phyloP scores from a whole-genome alignment of 2,888 invertebrate genomes.

The Euproctis similis region DNA sequence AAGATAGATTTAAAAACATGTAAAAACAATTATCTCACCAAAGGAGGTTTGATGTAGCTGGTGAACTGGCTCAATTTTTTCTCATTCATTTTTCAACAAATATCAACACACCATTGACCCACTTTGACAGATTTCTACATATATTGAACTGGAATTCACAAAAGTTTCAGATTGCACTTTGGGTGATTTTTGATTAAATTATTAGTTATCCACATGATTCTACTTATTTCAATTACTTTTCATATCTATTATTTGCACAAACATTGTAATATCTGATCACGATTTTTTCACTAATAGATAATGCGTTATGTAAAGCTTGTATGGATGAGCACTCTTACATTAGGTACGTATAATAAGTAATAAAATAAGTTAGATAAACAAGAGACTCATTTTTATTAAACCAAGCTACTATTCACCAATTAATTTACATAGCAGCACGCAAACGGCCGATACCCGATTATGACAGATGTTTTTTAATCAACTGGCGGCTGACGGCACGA shows the following conservation, averaged over 20 bases:
- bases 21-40: constrained; percentile 33
- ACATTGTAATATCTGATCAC: constrained; percentile 35
- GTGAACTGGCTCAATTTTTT: constrained; percentile 72
- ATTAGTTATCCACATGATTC: constrained; percentile 54
- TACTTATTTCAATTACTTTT: constrained; percentile 44
- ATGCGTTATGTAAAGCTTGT: constrained; percentile 7
- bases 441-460: too few species aligned
- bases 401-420: too few species aligned
- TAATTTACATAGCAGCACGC: constrained; percentile 34
- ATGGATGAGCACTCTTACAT: constrained; percentile 8
- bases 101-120: constrained; percentile 48
- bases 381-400: constrained; percentile 14
- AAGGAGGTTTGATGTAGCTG: constrained; percentile 70
- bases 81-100: constrained; percentile 76
- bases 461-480: too few species aligned
- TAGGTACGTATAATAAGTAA: constrained; percentile 18
- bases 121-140: constrained; percentile 35
- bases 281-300: constrained; percentile 20
- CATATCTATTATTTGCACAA: constrained; percentile 55
- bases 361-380: constrained; percentile 11
- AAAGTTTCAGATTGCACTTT: constrained; percentile 27
- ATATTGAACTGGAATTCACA: constrained; percentile 21
- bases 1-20: not conserved
- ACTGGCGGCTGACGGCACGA: too few species aligned
- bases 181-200: constrained; percentile 33